Evolutionary conservation across 2,113 vertebrate species (phyloP).

Genomic region (Bolborhynchus lineola): DNA sequence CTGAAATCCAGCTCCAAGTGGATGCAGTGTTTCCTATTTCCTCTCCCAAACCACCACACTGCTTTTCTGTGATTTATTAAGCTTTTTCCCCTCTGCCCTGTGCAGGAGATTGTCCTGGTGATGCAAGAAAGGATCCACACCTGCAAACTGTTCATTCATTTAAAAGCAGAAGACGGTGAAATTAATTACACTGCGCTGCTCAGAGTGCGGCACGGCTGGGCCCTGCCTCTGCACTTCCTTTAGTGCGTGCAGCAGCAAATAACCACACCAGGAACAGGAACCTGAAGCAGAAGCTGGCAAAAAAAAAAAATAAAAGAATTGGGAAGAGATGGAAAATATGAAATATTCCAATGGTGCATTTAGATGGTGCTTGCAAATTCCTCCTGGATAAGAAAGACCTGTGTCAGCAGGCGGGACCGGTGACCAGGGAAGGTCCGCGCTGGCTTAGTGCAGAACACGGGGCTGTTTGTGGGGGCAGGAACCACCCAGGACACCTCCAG

Average conservation of each 20-base stretch:
- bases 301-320: not conserved
- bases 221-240: not conserved
- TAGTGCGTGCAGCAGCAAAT: not conserved
- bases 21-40: not conserved
- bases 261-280: not conserved
- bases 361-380: rapidly evolving
- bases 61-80: not conserved
- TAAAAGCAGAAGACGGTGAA: not conserved
- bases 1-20: not conserved
- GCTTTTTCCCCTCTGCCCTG: not conserved
- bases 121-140: not conserved
- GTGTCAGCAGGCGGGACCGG: not conserved
- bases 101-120: not conserved
- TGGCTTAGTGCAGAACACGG: not conserved
- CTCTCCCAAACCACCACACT: rapidly evolving
- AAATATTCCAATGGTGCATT: not conserved
- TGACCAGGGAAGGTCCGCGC: not conserved
- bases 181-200: not conserved
- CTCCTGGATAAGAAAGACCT: rapidly evolving
- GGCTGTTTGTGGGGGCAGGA: not conserved
- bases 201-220: not conserved
- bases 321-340: not conserved
- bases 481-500: not conserved
- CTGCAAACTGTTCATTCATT: not conserved
- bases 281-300: not conserved